Percentiles rank a stretch among this genome's conserved stretches.
Conservation (phyloP, 1,140 invertebrate species). For the Megathymus violae region DNA sequence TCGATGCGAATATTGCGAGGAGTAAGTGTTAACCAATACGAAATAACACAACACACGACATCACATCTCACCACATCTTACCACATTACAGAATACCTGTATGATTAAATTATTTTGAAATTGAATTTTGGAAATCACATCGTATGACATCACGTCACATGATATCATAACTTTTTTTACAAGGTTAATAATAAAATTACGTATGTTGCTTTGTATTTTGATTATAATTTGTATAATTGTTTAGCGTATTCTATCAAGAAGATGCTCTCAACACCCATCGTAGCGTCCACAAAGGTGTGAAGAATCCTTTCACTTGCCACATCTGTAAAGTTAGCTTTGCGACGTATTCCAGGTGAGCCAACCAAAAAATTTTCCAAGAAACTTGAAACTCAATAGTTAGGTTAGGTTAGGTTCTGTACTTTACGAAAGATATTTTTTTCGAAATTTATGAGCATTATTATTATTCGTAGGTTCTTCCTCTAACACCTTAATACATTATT, state of each 20-base stretch:
- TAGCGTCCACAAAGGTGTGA: conserved; percentile 67
- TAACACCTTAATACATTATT: not conserved
- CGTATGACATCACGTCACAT: no score
- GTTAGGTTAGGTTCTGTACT: no score
- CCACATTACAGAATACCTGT: no score
- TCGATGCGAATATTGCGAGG: conserved; percentile 83
- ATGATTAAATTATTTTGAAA: no score
- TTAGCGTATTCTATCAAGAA: conserved; percentile 76
- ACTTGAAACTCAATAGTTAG: no score
- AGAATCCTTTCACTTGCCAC: conserved; percentile 80
- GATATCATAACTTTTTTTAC: no score
- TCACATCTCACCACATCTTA: no score
- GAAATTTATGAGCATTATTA: no score
- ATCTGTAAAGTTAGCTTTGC: conserved; percentile 82
- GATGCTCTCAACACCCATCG: conserved; percentile 76
- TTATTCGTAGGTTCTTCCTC: no score
- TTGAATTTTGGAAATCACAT: no score
- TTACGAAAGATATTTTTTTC: no score
- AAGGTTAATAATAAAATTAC: no score
- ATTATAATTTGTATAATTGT: conserved; percentile 32
- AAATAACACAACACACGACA: not conserved
- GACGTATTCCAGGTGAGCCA: conserved; percentile 75
- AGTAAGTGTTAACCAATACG: conserved; percentile 52
- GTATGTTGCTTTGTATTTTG: not conserved
- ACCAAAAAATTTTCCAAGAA: not conserved